Base-by-base conservation (phyloP, 2,888 invertebrate genomes). In the Macaria notata region DNA sequence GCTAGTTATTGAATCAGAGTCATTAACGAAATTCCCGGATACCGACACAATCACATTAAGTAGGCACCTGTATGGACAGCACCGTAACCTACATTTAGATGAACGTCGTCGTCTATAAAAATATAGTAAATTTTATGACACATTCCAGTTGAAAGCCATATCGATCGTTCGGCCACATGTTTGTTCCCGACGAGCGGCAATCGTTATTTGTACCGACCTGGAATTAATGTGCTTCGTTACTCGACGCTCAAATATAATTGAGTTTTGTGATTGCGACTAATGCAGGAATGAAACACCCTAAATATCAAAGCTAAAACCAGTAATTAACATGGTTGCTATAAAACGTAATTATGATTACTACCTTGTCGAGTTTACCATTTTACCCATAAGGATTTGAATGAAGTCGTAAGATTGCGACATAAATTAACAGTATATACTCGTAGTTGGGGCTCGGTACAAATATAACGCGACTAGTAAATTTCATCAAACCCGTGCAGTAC, bases 1-100 rank as follows among this genome's bases (percentile, higher is more conserved):
- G 44, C 50, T 61, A 59, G 59, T 64, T 60, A 58, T 55, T 45
- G 52, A 61, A 61, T 63, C 59, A 60, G 43, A 51, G 41, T 51
- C 58, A 60, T 62, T 61, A 63, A 53, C 47, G 30, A 56, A 59
- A 59, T 53, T 49, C 49, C 56, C 36, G 7, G 42, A 31, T 42
- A 44, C 49, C 45, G 41, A n/a, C 45, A 30, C 9, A 56, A 56
- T 44, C 33, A 57, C 48, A 9, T 41, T 48, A 33, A 49, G 33
- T 41, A 45, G 49, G 45, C 36, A 42, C 36, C 45, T 33, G 30
- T 49, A 31, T 9, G 8, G 9, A 41, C 41, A 7, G 31, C 19
- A 31, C 19, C 19, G 29, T 52, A 44, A 52, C 48, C 56, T 49
- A 52, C 30, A 56, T 51, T 48, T 42, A 39, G 38, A 30, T 4